phyloP scores from a whole-genome alignment of 2,797 vertebrate species.

The Amniataba percoides region DNA sequence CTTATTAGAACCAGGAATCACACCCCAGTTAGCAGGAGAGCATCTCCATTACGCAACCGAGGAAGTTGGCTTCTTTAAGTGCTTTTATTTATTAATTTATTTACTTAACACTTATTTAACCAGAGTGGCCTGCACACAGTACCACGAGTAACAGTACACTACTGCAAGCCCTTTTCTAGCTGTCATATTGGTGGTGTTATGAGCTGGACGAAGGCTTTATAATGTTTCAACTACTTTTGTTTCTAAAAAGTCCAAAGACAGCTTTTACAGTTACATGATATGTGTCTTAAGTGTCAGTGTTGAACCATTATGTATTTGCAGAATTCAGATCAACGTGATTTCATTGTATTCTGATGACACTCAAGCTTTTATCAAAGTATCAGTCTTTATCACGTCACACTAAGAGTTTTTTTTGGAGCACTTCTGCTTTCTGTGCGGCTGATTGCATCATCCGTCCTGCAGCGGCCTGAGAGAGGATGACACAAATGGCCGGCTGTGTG shows the following conservation, averaged over 20 bases:
- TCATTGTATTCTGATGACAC: neutral
- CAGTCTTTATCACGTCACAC: neutral
- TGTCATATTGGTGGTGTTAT: neutral
- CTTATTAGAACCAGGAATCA: constrained; percentile 63
- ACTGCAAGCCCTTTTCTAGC: too few species aligned
- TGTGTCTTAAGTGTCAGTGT: neutral
- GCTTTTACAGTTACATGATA: neutral
- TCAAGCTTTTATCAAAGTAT: neutral
- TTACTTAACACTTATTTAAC: neutral
- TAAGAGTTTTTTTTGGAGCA: neutral
- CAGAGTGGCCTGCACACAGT: neutral
- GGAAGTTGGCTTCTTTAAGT: constrained; percentile 47
- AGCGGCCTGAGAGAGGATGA: constrained; percentile 19
- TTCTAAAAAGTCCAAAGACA: neutral
- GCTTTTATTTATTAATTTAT: neutral
- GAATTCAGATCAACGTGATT: neutral
- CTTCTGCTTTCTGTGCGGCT: neutral
- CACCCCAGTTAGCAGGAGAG: constrained; percentile 43
- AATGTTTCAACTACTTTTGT: neutral
- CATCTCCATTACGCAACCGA: constrained; percentile 39
- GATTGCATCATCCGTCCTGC: neutral
- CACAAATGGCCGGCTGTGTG: constrained; percentile 23
- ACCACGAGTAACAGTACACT: neutral
- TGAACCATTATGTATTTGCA: neutral
- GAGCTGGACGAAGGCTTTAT: neutral